These are phyloP conservation scores for Tringa solitaria DNA, from an alignment of 2,113 vertebrate genomes.

Conservation along the genomic window DNA sequence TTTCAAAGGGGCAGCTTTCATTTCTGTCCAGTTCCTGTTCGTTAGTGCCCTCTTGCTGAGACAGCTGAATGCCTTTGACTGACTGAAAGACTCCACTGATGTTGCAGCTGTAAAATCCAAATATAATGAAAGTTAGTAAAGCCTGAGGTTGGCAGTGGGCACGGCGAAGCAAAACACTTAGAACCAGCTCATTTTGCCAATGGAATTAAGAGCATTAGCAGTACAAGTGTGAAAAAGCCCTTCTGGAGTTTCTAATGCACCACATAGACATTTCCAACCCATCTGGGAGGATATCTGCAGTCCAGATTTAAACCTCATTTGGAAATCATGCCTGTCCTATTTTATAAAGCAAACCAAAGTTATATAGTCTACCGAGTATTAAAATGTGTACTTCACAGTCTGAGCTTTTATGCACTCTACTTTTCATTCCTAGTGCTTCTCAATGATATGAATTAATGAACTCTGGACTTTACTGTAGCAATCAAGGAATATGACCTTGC, in stretches of 20 bases:
- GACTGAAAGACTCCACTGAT: not conserved
- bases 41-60: conserved; percentile 24
- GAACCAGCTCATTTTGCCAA: conserved; percentile 20
- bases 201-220: conserved; percentile 39
- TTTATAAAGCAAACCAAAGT: conserved; percentile 35
- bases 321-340: conserved; percentile 36
- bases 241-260: conserved; percentile 39
- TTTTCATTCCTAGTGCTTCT: conserved; percentile 11
- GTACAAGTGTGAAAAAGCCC: conserved; percentile 41
- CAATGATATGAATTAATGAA: not conserved
- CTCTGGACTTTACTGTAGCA: not conserved
- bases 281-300: conserved; percentile 14
- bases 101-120: not conserved
- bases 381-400: not conserved
- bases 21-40: not conserved
- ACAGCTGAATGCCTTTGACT: conserved; percentile 14
- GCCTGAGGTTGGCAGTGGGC: not conserved
- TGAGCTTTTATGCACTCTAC: not conserved
- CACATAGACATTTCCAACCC: conserved; percentile 1
- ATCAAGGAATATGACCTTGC: not conserved
- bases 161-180: conserved; percentile 5
- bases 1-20: conserved; percentile 11
- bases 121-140: conserved; percentile 8
- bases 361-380: not conserved
- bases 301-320: conserved; percentile 46